Evolutionary conservation across 2,113 vertebrate species (phyloP).

Genomic region (Thunnus maccoyii): DNA sequence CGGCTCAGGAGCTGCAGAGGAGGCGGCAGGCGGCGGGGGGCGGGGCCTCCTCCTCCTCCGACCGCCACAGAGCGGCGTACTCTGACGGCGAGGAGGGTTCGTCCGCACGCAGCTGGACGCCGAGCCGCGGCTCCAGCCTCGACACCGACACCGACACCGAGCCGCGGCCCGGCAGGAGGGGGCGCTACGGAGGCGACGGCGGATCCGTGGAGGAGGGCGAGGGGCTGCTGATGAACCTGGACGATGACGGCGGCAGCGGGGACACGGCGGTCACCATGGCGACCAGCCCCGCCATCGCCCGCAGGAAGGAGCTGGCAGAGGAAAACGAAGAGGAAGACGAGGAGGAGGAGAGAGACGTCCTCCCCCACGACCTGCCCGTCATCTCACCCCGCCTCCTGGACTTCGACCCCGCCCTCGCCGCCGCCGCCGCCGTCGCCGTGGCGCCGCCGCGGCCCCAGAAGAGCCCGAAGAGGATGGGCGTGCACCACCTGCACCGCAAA

Average conservation of each 20-base stretch:
- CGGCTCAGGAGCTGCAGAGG: slow-evolving; percentile 87
- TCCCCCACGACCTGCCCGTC: slow-evolving; percentile 81
- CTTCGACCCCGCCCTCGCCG: slow-evolving; percentile 59
- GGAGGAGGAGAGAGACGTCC: slow-evolving; percentile 81
- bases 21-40: slow-evolving; percentile 67
- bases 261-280: slow-evolving; percentile 68
- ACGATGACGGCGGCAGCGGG: slow-evolving; percentile 63
- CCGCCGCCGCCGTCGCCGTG: background rate
- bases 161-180: slow-evolving; percentile 73
- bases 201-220: slow-evolving; percentile 78
- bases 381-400: slow-evolving; percentile 77
- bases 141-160: slow-evolving; percentile 88
- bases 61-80: slow-evolving; percentile 61
- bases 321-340: slow-evolving; percentile 76
- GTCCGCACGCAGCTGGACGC: slow-evolving; percentile 86
- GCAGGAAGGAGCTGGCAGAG: slow-evolving; percentile 81
- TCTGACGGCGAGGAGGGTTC: slow-evolving; percentile 90
- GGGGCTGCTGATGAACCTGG: slow-evolving; percentile 80
- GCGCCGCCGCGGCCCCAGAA: slow-evolving; percentile 85
- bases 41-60: slow-evolving; percentile 24
- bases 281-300: slow-evolving; percentile 49
- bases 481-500: slow-evolving; percentile 96
- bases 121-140: slow-evolving; percentile 88
- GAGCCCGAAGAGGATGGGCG: slow-evolving; percentile 97
- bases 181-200: slow-evolving; percentile 80